Percentiles rank a stretch among this genome's conserved stretches.
Evolutionary conservation across 1,140 invertebrate species (phyloP).

Genomic region (Scylla paramamosain): DNA sequence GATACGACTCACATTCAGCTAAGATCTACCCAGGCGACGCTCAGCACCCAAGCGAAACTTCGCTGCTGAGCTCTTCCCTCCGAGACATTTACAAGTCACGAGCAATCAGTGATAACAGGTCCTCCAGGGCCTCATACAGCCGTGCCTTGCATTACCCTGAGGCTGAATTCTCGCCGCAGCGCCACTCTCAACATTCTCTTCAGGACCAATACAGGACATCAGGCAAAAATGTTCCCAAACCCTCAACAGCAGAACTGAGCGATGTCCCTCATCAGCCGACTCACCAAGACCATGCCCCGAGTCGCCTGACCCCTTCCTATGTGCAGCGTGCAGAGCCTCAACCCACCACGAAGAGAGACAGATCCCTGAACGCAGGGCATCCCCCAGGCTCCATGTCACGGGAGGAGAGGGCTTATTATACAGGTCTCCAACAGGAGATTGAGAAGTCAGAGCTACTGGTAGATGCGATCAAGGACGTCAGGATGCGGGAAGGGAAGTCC

Average conservation of each 20-base stretch:
- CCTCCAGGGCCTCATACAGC: not conserved
- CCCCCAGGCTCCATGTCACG: not conserved
- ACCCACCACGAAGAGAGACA: not conserved
- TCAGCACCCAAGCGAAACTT: not conserved
- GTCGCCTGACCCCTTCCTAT: not conserved
- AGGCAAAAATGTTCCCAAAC: not conserved
- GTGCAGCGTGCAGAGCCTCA: not conserved
- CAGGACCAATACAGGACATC: not conserved
- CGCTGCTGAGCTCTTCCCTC: not conserved
- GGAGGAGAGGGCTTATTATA: slow-evolving; percentile 53
- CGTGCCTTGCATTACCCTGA: not conserved
- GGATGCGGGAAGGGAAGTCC: slow-evolving; percentile 49
- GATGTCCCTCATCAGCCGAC: not conserved
- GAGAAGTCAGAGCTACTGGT: slow-evolving; percentile 54
- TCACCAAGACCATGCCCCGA: not conserved
- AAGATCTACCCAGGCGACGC: not conserved
- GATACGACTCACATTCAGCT: not conserved
- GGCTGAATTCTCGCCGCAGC: not conserved
- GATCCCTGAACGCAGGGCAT: not conserved
- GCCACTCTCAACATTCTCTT: not conserved
- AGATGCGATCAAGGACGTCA: slow-evolving; percentile 62
- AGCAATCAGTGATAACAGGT: not conserved
- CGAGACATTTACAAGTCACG: not conserved
- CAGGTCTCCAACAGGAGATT: slow-evolving; percentile 63
- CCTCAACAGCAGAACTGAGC: not conserved